phyloP scores from a whole-genome alignment of 2,797 vertebrate genomes.

The Sebastes kiyomatsui region DNA sequence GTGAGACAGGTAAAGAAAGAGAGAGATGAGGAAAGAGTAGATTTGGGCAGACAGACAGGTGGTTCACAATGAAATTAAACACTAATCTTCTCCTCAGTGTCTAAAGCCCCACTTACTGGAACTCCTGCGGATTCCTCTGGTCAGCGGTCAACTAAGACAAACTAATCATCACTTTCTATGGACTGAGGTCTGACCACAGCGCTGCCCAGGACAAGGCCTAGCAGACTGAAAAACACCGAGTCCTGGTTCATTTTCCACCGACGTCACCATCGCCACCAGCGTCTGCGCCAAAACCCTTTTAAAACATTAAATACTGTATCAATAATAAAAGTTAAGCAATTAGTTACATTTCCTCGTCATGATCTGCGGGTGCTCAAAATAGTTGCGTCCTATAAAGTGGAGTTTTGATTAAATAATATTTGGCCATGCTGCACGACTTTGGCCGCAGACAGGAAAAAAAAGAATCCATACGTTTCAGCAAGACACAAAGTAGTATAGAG shows the following conservation, averaged over 20 bases:
- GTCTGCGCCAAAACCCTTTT: conserved; percentile 42
- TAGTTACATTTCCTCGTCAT: conserved; percentile 56
- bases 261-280: conserved; percentile 56
- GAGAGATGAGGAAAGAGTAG: not conserved
- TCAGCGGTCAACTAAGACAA: conserved; percentile 75
- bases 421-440: conserved; percentile 44
- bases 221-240: conserved; percentile 62
- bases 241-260: conserved; percentile 63
- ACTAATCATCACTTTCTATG: conserved; percentile 75
- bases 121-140: conserved; percentile 72
- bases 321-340: conserved; percentile 59
- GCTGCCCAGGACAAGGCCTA: conserved; percentile 63
- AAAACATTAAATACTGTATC: conserved; percentile 64
- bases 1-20: conserved; percentile 34
- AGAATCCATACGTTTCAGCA: conserved; percentile 78
- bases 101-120: conserved; percentile 76
- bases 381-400: conserved; percentile 43
- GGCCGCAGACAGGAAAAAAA: conserved; percentile 56
- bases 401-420: conserved; percentile 73
- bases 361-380: conserved; percentile 24
- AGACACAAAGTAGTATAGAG: conserved; percentile 77
- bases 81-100: conserved; percentile 65
- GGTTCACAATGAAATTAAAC: conserved; percentile 62
- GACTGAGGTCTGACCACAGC: conserved; percentile 69
- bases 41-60: conserved; percentile 48